Evolutionary conservation across 1,140 invertebrate species (phyloP), one percentile per base, ranked within the genome.

Genomic region (Polypedilum pembai): DNA sequence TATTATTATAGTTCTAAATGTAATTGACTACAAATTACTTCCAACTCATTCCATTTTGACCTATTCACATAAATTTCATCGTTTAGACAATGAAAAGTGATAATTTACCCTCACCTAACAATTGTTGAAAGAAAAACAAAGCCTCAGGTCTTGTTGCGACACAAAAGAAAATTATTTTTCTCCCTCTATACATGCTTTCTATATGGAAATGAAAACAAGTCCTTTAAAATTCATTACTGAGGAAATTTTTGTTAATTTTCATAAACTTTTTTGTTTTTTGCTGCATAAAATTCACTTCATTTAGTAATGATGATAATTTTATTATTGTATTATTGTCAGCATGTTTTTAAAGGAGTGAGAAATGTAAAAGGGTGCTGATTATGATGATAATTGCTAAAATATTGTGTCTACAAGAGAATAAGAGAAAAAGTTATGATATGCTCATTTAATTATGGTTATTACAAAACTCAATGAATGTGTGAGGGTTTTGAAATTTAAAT

Each of bases 51-150:
- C 24, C 24, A 33, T 33, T 33, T 33, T 33, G 24, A 33, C 24
- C 24, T 33, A 33, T 33, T 33, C 24, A 33, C 24, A 33, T 33
- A 33, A 33, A 33, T 33, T 33, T 33, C 24, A 33, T 33, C 24
- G 24, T 5, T 33, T 33, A 33, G 24, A 33, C 24, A 75, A 73
- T 75, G 65, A 21, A 69, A 69, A 69, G 65, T 69, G 65, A 69
- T 69, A 69, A 69, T 69, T 69, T 69, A 20, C 17, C 65, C 65
- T 18, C 45, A 56, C 5, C 1, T 5, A 33, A 33, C 24, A 33
- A 56, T 56, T 56, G 45, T 56, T 12, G 45, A n/a, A n/a, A n/a
- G 12, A n/a, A 56, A 15, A 15, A 56, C 45, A 56, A 56, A n/a
- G 45, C 45, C 45, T 56, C 45, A 56, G 45, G 45, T 56, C n/a